Percentiles rank a stretch among this genome's conserved stretches.
Conservation (phyloP, 2,888 invertebrate genomes). For the Agonum fuliginosum region DNA sequence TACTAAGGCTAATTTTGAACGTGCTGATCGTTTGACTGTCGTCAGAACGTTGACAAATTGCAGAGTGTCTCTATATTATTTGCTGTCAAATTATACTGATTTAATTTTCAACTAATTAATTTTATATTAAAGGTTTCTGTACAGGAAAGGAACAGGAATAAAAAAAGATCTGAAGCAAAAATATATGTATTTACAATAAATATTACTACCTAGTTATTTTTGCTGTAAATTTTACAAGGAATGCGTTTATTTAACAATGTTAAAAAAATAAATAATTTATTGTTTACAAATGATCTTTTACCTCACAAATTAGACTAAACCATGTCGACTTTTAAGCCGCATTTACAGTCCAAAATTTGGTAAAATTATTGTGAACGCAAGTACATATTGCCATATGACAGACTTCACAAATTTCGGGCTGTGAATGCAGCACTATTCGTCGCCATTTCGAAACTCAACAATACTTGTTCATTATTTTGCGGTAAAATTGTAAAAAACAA, state of each 20-base stretch:
- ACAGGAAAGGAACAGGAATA: conserved; percentile 72
- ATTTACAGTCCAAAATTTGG: too few relatives aligned
- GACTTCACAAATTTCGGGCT: too few relatives aligned
- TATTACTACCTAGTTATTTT: conserved; percentile 51
- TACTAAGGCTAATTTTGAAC: conserved; percentile 98
- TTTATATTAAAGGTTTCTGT: neutral
- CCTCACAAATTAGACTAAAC: too few relatives aligned
- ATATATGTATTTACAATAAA: conserved; percentile 60
- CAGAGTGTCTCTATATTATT: conserved; percentile 93
- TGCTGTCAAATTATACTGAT: conserved; percentile 94
- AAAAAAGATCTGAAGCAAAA: conserved; percentile 51
- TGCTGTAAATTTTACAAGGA: conserved; percentile 50
- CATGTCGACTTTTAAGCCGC: too few relatives aligned
- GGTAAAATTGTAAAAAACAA: too few relatives aligned
- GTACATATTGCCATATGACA: too few relatives aligned
- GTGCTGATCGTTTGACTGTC: conserved; percentile 97
- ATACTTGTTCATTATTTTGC: too few relatives aligned
- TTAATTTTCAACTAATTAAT: conserved; percentile 90
- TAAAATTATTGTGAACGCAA: too few relatives aligned
- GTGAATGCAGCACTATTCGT: too few relatives aligned
- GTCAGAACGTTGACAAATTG: conserved; percentile 98
- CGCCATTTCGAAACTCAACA: too few relatives aligned
- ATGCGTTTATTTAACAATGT: conserved; percentile 39
- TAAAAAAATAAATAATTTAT: conserved; percentile 43
- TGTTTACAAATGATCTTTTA: too few relatives aligned